phyloP scores from a whole-genome alignment of 2,888 invertebrate genomes.

The Caenorhabditis sinica region DNA sequence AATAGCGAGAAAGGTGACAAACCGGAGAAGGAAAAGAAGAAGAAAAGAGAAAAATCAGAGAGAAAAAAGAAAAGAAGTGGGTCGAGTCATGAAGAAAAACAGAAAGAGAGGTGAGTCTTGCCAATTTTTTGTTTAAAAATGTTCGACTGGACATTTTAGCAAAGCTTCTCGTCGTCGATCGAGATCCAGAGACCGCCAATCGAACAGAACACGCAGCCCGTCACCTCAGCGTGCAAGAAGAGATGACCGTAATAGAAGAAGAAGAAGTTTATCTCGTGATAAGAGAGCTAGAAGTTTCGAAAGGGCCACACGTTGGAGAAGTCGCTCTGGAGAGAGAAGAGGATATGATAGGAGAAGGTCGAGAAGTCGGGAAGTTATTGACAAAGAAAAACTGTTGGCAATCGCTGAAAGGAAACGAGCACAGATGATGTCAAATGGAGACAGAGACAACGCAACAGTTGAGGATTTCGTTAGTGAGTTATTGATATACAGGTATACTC shows the following conservation, averaged over 20 bases:
- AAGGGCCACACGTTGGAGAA: not conserved
- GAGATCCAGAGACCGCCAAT: slow-evolving; percentile 9
- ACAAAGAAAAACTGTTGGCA: slow-evolving; percentile 76
- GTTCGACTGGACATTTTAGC: not conserved
- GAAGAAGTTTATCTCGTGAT: slow-evolving; percentile 37
- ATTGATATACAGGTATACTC: not conserved
- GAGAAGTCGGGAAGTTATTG: slow-evolving; percentile 67
- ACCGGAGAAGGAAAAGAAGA: slow-evolving; percentile 21
- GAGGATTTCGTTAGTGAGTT: slow-evolving; percentile 73
- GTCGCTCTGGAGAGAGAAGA: slow-evolving; percentile 36
- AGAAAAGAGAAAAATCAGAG: slow-evolving; percentile 23
- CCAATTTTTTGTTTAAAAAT: not conserved
- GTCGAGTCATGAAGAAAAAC: not conserved
- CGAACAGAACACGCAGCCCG: not conserved
- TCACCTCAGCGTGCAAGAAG: not conserved
- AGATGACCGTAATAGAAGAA: not conserved
- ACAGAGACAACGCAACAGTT: slow-evolving; percentile 56
- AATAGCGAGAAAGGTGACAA: not conserved
- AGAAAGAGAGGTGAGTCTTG: not conserved
- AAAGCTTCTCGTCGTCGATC: slow-evolving; percentile 12
- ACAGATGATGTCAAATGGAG: slow-evolving; percentile 62
- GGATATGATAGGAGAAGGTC: slow-evolving; percentile 35
- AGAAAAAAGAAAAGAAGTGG: slow-evolving; percentile 7
- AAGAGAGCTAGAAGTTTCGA: slow-evolving; percentile 28
- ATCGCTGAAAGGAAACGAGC: slow-evolving; percentile 77